These are phyloP conservation scores for Pipistrellus nathusii DNA, from an alignment of 2,797 vertebrate genomes.

Conservation along the genomic window DNA sequence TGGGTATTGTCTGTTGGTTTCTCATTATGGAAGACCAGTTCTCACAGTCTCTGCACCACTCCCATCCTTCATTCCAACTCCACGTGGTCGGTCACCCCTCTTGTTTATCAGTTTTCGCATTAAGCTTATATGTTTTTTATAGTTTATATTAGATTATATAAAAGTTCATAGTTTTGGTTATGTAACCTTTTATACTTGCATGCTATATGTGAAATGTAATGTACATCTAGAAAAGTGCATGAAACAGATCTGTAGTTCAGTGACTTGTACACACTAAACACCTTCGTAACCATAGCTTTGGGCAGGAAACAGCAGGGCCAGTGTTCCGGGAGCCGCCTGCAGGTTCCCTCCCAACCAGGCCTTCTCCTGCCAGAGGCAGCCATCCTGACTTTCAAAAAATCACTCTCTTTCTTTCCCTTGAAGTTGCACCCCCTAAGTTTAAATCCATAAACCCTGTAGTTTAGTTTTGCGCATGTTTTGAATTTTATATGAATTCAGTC, in stretches of 20 bases:
- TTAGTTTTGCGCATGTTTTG: constrained; percentile 11
- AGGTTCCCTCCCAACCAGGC: background rate
- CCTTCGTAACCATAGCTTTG: background rate
- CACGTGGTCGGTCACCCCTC: background rate
- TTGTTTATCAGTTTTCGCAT: background rate
- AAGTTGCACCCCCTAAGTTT: background rate
- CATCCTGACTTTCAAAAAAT: background rate
- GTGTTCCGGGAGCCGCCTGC: background rate
- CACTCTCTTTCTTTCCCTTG: background rate
- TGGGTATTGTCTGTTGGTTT: background rate
- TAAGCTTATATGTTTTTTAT: background rate
- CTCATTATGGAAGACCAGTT: background rate
- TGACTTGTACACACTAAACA: background rate
- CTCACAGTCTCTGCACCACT: background rate
- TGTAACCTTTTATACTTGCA: background rate
- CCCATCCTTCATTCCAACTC: background rate
- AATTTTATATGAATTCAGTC: background rate
- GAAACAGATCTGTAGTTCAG: background rate
- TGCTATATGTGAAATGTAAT: background rate
- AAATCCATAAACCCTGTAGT: background rate
- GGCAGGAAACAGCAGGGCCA: background rate
- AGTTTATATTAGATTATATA: background rate
- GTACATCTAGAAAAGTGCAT: background rate
- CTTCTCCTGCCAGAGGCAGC: background rate
- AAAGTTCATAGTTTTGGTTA: background rate